phyloP scores from a whole-genome alignment of 2,113 vertebrate species.

The Rattus norvegicus region DNA sequence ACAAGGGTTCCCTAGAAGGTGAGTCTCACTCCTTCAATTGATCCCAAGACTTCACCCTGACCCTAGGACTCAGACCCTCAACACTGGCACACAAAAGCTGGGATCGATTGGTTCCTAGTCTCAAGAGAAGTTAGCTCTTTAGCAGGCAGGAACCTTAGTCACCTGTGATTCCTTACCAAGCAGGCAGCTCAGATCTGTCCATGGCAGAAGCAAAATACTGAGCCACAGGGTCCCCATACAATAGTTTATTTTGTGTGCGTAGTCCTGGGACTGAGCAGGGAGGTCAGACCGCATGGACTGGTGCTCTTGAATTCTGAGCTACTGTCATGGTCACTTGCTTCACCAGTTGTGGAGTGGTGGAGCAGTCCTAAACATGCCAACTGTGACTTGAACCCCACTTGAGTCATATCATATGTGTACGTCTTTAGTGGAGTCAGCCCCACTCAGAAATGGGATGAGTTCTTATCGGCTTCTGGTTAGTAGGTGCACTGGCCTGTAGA shows the following conservation, averaged over 20 bases:
- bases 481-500: neutral
- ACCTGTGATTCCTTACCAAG: accelerated
- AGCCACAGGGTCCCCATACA: neutral
- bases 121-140: neutral
- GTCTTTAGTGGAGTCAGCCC: accelerated
- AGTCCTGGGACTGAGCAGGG: accelerated
- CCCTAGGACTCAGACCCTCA: neutral
- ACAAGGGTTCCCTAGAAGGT: constrained; percentile 90
- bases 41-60: neutral
- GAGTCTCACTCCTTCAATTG: neutral
- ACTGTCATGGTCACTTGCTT: accelerated
- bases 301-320: no score
- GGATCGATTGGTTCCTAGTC: no score
- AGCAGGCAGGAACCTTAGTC: accelerated
- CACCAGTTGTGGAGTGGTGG: neutral
- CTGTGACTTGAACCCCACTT: no score
- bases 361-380: neutral
- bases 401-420: accelerated
- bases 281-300: accelerated
- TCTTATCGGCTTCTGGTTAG: neutral
- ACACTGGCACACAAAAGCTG: neutral
- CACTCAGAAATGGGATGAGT: no score
- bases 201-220: neutral
- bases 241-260: neutral
- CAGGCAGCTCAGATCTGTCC: neutral